Conservation (phyloP, 2,888 invertebrate genomes). For the Epirrhoe alternata region DNA sequence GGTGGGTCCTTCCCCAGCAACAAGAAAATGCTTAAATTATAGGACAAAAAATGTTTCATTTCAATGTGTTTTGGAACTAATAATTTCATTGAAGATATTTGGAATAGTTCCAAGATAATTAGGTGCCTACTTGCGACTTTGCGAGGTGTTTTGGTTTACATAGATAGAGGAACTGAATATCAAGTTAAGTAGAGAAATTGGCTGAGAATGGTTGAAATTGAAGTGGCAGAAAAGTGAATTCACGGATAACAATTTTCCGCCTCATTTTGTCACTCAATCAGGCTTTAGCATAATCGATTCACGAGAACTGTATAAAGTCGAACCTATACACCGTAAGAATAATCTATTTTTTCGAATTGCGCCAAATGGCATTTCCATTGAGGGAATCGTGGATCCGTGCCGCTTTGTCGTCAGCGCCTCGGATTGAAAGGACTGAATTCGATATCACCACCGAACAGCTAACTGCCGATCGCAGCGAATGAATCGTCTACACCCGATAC, state of each 20-base stretch:
- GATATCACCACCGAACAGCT: constrained; percentile 66
- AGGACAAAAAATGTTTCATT: background rate
- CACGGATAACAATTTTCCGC: background rate
- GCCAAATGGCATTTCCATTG: constrained; percentile 70
- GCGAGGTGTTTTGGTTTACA: background rate
- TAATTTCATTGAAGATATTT: no score
- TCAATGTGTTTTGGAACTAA: no score
- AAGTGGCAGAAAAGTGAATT: background rate
- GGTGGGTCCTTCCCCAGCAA: no score
- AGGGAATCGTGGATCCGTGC: constrained; percentile 64
- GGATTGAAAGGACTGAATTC: constrained; percentile 69
- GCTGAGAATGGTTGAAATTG: background rate
- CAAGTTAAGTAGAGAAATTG: background rate
- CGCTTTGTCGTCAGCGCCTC: constrained; percentile 66
- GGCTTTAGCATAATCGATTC: background rate
- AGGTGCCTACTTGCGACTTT: no score
- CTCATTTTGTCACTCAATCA: background rate
- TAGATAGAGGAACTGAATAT: no score
- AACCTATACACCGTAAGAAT: constrained; percentile 10
- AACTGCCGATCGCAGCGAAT: constrained; percentile 62
- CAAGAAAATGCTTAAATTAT: background rate
- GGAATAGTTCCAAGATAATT: no score
- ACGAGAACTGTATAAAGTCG: background rate
- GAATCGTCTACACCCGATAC: constrained; percentile 58
- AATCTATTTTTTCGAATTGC: constrained; percentile 28